Evolutionary conservation across 2,113 vertebrate species (phyloP).

Genomic region (Phasianus colchicus): DNA sequence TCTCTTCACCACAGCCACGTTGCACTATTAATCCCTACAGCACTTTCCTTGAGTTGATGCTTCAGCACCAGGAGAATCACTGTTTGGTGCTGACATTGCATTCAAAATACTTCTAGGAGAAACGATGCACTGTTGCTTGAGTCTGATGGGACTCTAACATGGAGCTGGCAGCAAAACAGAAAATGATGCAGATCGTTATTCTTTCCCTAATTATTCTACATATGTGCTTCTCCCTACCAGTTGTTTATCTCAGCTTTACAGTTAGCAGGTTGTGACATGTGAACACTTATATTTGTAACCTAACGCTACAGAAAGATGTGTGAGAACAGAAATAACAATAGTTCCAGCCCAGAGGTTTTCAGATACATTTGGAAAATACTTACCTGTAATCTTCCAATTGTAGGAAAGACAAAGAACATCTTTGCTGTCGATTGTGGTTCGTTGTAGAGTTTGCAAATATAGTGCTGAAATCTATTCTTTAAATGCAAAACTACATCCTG

Average conservation of each 20-base stretch:
- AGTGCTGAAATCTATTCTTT: slow-evolving; percentile 26
- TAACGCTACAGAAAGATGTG: slow-evolving; percentile 43
- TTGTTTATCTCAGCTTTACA: slow-evolving; percentile 16
- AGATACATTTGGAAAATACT: slow-evolving; percentile 44
- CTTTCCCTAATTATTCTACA: background rate
- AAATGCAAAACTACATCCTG: slow-evolving; percentile 9
- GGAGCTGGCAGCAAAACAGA: background rate
- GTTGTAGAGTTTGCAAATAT: slow-evolving; percentile 28
- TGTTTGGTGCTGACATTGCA: background rate
- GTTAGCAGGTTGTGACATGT: background rate
- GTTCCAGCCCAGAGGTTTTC: slow-evolving; percentile 35
- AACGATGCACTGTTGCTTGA: background rate
- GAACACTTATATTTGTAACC: background rate
- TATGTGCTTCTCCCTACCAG: background rate
- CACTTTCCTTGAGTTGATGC: background rate
- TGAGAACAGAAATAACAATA: slow-evolving; percentile 46
- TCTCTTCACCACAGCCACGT: background rate
- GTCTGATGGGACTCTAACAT: background rate
- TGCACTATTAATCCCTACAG: background rate
- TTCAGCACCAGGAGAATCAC: background rate
- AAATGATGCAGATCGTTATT: background rate
- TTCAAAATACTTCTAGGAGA: background rate
- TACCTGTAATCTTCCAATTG: slow-evolving; percentile 55
- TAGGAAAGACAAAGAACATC: slow-evolving; percentile 45
- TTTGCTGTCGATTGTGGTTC: slow-evolving; percentile 33